Evolutionary conservation across 2,797 vertebrate species (phyloP).

Genomic region (Pyrocephalus nanus): DNA sequence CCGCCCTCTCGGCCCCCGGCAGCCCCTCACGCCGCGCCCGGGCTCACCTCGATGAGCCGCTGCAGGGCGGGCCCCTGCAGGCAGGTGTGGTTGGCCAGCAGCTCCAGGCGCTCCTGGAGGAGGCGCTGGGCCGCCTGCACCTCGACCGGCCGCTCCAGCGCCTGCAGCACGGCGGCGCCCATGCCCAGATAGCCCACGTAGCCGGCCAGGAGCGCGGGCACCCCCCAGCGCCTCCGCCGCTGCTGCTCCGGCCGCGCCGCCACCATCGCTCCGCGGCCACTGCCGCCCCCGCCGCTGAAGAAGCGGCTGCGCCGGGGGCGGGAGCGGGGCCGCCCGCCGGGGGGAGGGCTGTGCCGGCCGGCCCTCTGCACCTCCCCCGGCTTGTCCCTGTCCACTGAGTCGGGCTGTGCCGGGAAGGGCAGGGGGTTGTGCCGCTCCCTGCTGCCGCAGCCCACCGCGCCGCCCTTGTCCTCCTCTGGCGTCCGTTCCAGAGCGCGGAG

Average conservation of each 20-base stretch:
- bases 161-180: conserved; percentile 82
- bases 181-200: conserved; percentile 82
- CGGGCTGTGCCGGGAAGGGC: rapidly evolving
- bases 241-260: background rate
- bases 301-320: background rate
- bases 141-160: conserved; percentile 83
- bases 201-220: conserved; percentile 70
- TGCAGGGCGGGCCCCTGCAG: conserved; percentile 80
- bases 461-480: rapidly evolving
- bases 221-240: background rate
- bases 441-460: rapidly evolving
- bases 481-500: rapidly evolving
- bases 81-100: conserved; percentile 85
- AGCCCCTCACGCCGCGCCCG: background rate
- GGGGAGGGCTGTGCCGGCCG: background rate
- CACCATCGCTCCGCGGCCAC: background rate
- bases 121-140: conserved; percentile 74
- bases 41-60: conserved; percentile 82
- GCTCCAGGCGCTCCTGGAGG: conserved; percentile 78
- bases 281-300: too few relatives aligned
- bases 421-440: rapidly evolving
- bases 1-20: background rate
- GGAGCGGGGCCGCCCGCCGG: background rate
- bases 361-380: background rate
- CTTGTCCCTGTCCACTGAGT: background rate